Conservation (phyloP, 2,113 vertebrate species). For the Arothron firmamentum region DNA sequence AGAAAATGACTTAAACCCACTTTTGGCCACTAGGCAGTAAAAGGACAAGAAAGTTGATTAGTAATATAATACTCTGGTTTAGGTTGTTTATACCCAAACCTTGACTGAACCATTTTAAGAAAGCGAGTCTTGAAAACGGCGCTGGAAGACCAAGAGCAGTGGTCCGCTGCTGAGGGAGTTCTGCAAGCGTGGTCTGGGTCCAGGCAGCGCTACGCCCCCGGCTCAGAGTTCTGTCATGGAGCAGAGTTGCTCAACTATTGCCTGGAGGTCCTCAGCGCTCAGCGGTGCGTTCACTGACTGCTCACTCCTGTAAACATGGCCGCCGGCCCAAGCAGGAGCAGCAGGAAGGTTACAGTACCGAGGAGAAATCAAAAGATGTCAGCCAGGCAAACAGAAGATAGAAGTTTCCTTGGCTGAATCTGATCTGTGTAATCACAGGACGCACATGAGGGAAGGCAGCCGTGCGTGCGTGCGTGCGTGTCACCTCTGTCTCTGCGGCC, state of each 20-base stretch:
- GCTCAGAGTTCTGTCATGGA: too few species aligned
- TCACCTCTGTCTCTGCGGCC: constrained; percentile 4
- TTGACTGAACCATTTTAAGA: too few species aligned
- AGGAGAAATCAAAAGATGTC: constrained; percentile 46
- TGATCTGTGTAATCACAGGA: constrained; percentile 41
- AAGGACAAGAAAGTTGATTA: not conserved
- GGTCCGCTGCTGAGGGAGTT: too few species aligned
- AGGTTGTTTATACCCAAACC: too few species aligned
- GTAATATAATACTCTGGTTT: too few species aligned
- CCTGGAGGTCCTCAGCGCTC: constrained; percentile 35
- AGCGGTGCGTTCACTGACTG: constrained; percentile 32
- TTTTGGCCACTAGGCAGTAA: constrained; percentile 2
- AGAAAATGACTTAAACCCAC: constrained; percentile 15
- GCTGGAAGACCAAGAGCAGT: too few species aligned
- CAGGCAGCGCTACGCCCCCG: too few species aligned
- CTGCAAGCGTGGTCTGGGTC: too few species aligned
- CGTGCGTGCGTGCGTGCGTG: constrained; percentile 24
- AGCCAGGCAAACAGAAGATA: constrained; percentile 15
- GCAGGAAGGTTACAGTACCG: constrained; percentile 19
- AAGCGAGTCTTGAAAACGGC: too few species aligned
- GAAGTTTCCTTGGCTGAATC: constrained; percentile 35
- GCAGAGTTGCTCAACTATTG: constrained; percentile 6
- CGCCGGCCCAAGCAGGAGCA: constrained; percentile 21
- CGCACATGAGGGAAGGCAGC: constrained; percentile 24
- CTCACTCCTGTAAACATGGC: constrained; percentile 43